These are phyloP conservation scores for Macrobrachium rosenbergii DNA, from an alignment of 1,140 invertebrate species.

Conservation along the genomic window DNA sequence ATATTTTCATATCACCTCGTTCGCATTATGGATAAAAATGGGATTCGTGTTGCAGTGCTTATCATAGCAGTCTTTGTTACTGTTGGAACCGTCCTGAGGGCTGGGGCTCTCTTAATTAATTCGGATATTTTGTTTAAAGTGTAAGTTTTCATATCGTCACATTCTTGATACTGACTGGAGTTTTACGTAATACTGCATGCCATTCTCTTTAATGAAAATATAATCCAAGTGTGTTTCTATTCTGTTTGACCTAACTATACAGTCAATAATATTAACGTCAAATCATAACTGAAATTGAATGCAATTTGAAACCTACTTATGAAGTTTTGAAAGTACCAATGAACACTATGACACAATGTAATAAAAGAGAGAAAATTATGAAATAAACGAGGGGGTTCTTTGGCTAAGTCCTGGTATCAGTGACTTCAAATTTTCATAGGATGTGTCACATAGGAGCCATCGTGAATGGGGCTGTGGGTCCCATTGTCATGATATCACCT, in stretches of 20 bases:
- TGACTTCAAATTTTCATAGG: conserved; percentile 61
- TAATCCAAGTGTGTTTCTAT: too few species aligned
- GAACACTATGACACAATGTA: not conserved
- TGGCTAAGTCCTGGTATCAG: not conserved
- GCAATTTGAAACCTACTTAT: too few species aligned
- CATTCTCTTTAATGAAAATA: too few species aligned
- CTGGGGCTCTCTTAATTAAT: conserved; percentile 1
- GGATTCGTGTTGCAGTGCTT: conserved; percentile 1
- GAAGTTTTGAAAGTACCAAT: too few species aligned
- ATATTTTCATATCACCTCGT: not conserved
- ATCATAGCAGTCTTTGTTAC: not conserved
- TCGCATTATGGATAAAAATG: conserved; percentile 8
- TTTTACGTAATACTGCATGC: too few species aligned
- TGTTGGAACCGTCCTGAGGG: conserved; percentile 9
- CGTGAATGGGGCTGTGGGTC: conserved; percentile 69
- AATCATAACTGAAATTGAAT: too few species aligned
- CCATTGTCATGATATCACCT: conserved; percentile 68
- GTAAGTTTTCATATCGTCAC: not conserved
- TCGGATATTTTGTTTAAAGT: conserved; percentile 28
- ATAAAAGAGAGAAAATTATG: not conserved
- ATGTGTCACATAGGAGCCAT: conserved; percentile 65
- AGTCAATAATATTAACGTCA: too few species aligned
- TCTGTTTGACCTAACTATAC: too few species aligned
- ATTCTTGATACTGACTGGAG: too few species aligned
- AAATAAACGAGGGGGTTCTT: not conserved